Evolutionary conservation across 2,797 vertebrate genomes (phyloP), one percentile per base, ranked within the genome.

Genomic region (Artibeus lituratus): DNA sequence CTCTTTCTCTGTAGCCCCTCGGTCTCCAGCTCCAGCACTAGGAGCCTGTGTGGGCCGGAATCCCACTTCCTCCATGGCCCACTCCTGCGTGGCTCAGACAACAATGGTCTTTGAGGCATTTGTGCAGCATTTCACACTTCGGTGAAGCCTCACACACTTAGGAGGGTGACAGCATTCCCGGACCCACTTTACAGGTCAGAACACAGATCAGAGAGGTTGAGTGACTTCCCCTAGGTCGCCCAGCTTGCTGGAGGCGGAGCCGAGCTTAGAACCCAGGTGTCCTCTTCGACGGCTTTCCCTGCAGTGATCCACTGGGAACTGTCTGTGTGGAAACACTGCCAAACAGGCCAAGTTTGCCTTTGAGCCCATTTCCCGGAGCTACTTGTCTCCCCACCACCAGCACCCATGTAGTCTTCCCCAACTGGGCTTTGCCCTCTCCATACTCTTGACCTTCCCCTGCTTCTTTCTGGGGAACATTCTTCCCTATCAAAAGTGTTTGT

Each of bases 131-230:
- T 51, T 81, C 10, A 10, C 42, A 21, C 32, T 51, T 89, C 18
- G 47, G 0, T 9, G 39, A 51, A 44, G 72, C 57, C 49, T 73
- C 84, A 26, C 47, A 32, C 19, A 42, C 37, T 83, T 51, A 10
- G 42, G 10, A 42, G 29, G 74, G 44, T 3, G 32, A 29, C 21
- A 35, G 51, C 59, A n/a, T 32, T 57, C 49, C 18, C 39, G 37
- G 26, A 15, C 55, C 77, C 24, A 7, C 37, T 74, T 47, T 26
- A 22, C 42, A 57, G 29, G 22, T 51, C 65, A 80, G 90, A 59
- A 55, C 37, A 35, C 87, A 78, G 70, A 49, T 73, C 74, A 94
- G 87, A 57, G 59, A 37, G 39, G 77, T 44, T 62, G 32, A 42
- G 29, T 10, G 74, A 81, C 29, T 35, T 70, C 37, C 39, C 49